Evolutionary conservation across 2,797 vertebrate genomes (phyloP), one percentile per base, ranked within the genome.

Genomic region (Coilia nasus): DNA sequence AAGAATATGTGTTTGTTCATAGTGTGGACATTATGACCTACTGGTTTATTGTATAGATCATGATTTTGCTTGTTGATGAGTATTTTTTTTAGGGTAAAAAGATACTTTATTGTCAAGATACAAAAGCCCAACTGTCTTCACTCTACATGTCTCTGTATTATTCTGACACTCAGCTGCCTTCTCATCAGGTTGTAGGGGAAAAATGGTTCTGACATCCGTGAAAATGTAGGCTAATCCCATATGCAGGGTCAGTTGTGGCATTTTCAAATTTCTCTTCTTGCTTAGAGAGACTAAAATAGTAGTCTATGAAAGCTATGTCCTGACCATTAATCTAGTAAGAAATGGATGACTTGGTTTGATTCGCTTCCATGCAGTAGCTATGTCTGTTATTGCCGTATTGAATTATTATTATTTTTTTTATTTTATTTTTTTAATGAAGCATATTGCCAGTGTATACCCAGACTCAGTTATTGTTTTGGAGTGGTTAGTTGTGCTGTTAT

Each of bases 141-240:
- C 2, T 41, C 2, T 41, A 41, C 35, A 62, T n/a, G 59, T 23
- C 21, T n/a, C 21, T 62, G 59, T 21, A 62, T 62, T n/a, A 62
- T n/a, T 54, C 50, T 54, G 50, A 54, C 10, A 85, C 35, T 91
- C 93, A 0, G 67, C 96, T 86, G 35, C 86, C 91, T 0, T 95
- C 3, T 1, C 21, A 28, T 28, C 10, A 25, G 10, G 1, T 64
- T 25, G 62, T 19, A 64, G 19, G 57, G 25, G 21, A 60, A 60
- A 28, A 64, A 25, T 62, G 60, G 23, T 62, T n/a, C n/a, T 62
- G 3, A 62, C 60, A n/a, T 25, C 23, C 0, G 60, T 62, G 23
- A 2, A 11, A 64, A 64, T 28, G 23, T 28, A 25, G 25, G 4
- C 11, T 25, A 9, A 28, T 64, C 50, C 50, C 12, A 9, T 5